Evolutionary conservation across 2,797 vertebrate species (phyloP).

Genomic region (Pithecia hirsuta): DNA sequence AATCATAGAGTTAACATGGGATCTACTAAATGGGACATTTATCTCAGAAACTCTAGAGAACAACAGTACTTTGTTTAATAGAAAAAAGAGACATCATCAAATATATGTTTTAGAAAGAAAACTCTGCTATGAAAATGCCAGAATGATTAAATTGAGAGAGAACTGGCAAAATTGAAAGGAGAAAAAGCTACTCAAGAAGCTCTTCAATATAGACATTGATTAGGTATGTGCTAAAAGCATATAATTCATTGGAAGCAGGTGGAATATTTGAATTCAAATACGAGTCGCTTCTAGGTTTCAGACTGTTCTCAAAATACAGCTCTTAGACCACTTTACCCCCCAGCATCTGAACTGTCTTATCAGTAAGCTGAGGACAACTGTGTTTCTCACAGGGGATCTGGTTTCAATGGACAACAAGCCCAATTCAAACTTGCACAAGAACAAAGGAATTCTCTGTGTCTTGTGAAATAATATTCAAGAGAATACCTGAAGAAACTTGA

Average conservation of each 20-base stretch:
- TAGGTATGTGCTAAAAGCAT: neutral
- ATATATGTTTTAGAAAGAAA: neutral
- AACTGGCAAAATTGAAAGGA: neutral
- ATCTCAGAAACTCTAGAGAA: neutral
- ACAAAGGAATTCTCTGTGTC: neutral
- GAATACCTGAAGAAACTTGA: neutral
- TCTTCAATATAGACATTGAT: neutral
- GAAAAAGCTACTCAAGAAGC: neutral
- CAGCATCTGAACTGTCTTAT: neutral
- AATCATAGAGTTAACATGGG: neutral
- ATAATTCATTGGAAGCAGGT: neutral
- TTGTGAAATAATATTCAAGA: neutral
- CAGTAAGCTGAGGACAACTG: neutral
- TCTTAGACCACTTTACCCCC: neutral
- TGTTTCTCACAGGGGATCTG: neutral
- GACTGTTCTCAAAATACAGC: neutral
- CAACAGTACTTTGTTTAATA: neutral
- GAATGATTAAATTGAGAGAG: neutral
- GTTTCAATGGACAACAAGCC: neutral
- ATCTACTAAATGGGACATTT: neutral
- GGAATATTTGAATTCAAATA: neutral
- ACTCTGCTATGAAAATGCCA: neutral
- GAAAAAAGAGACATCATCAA: neutral
- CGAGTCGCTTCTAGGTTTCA: fast-evolving
- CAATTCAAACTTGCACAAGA: neutral